These are phyloP conservation scores for Cheilosia pagana DNA, from an alignment of 2,888 invertebrate species.

Conservation along the genomic window DNA sequence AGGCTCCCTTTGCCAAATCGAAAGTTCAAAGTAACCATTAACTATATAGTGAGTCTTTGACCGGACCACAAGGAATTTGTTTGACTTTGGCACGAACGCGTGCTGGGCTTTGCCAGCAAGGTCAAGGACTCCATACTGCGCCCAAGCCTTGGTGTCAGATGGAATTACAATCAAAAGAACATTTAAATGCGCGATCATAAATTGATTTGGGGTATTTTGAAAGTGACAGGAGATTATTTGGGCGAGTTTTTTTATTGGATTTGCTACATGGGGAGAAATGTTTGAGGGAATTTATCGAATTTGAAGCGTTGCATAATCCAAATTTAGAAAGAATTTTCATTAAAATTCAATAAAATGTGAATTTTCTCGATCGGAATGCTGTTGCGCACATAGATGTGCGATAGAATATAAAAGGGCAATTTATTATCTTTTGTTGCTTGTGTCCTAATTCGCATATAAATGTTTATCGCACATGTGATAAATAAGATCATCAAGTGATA, in stretches of 20 bases:
- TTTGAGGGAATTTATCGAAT: neutral
- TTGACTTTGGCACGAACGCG: conserved; percentile 10
- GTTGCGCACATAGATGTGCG: too few species aligned
- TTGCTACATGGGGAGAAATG: conserved; percentile 17
- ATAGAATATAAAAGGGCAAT: too few species aligned
- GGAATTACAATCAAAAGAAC: conserved; percentile 18
- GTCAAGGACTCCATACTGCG: conserved; percentile 40
- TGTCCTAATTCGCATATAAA: too few species aligned
- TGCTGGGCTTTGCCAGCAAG: conserved; percentile 16
- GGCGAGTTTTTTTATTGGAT: neutral
- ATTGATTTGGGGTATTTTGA: conserved; percentile 26
- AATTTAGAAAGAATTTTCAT: too few species aligned
- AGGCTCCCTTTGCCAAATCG: conserved; percentile 14
- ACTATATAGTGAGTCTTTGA: conserved; percentile 15
- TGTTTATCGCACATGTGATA: too few species aligned
- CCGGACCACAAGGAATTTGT: conserved; percentile 7
- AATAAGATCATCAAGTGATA: too few species aligned
- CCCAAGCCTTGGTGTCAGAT: conserved; percentile 19
- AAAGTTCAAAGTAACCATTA: conserved; percentile 31
- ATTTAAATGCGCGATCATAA: conserved; percentile 31
- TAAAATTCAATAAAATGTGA: too few species aligned
- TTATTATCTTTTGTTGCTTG: too few species aligned
- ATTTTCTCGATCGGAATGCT: too few species aligned
- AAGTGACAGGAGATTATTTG: conserved; percentile 32
- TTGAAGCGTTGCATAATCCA: too few species aligned